Evolutionary conservation across 2,888 invertebrate genomes (phyloP).

Genomic region (Baccha elongata): DNA sequence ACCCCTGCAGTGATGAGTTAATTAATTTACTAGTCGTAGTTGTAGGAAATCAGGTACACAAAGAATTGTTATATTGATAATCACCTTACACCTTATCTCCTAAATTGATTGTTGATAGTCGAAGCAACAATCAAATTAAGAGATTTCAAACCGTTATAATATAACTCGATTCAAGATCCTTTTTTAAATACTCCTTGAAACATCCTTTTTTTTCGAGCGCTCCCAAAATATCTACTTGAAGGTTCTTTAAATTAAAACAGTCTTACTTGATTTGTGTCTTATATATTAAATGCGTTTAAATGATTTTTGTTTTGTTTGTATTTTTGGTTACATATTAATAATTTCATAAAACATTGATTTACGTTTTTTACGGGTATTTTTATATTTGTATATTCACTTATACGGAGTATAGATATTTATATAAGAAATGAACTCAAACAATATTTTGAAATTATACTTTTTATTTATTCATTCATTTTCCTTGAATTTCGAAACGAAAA

Average conservation of each 20-base stretch:
- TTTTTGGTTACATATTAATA: slow-evolving; percentile 73
- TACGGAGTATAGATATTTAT: slow-evolving; percentile 58
- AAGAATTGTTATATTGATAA: no score
- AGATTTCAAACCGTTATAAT: no score
- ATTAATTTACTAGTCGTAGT: no score
- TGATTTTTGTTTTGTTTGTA: slow-evolving; percentile 59
- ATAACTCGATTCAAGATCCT: no score
- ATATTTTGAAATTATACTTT: slow-evolving; percentile 5
- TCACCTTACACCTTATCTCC: no score
- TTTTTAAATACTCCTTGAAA: no score
- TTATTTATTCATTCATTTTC: slow-evolving; percentile 15
- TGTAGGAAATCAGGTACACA: no score
- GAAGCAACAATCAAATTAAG: no score
- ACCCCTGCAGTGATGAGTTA: no score
- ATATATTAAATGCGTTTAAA: slow-evolving; percentile 72
- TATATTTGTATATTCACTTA: slow-evolving; percentile 34
- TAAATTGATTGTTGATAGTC: no score
- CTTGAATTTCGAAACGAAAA: slow-evolving; percentile 36
- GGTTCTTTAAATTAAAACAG: slow-evolving; percentile 26
- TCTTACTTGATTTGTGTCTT: slow-evolving; percentile 28
- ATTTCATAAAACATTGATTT: slow-evolving; percentile 72
- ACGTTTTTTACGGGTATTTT: slow-evolving; percentile 58
- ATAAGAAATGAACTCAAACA: slow-evolving; percentile 58
- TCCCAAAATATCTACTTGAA: no score
- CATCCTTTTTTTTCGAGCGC: no score